phyloP scores from a whole-genome alignment of 2,888 invertebrate species.

The Meiosimyza decipiens region DNA sequence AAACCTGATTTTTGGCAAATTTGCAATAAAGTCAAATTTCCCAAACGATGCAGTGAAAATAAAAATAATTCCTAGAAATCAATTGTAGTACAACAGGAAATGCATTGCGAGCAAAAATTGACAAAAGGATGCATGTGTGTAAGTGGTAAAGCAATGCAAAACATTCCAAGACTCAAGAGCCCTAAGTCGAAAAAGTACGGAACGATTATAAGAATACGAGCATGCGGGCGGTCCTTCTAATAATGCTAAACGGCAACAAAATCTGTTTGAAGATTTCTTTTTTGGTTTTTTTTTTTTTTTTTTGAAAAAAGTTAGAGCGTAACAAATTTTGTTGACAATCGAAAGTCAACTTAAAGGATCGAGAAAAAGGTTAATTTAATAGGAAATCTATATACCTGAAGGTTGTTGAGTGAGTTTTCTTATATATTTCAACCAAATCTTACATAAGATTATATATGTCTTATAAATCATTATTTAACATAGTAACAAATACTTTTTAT shows the following conservation, averaged over 20 bases:
- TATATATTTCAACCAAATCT: no score
- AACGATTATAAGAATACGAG: slow-evolving; percentile 27
- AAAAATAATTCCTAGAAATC: slow-evolving; percentile 27
- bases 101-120: background rate
- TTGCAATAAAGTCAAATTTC: background rate
- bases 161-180: background rate
- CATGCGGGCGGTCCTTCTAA: slow-evolving; percentile 18
- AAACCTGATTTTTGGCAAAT: slow-evolving; percentile 17
- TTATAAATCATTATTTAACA: no score
- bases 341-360: slow-evolving; percentile 19
- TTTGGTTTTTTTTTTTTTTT: no score
- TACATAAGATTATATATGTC: no score
- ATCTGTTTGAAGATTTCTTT: slow-evolving; percentile 22
- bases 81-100: slow-evolving; percentile 23
- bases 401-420: no score
- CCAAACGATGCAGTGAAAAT: slow-evolving; percentile 4
- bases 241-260: slow-evolving; percentile 28
- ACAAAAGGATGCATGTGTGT: background rate
- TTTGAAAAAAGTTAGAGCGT: slow-evolving; percentile 49
- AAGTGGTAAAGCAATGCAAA: background rate
- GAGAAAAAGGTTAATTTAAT: no score
- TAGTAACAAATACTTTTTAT: no score
- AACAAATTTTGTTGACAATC: slow-evolving; percentile 49
- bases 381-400: no score
- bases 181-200: background rate